Evolutionary conservation across 1,140 invertebrate species (phyloP).

Genomic region (Platorchestia sp.): DNA sequence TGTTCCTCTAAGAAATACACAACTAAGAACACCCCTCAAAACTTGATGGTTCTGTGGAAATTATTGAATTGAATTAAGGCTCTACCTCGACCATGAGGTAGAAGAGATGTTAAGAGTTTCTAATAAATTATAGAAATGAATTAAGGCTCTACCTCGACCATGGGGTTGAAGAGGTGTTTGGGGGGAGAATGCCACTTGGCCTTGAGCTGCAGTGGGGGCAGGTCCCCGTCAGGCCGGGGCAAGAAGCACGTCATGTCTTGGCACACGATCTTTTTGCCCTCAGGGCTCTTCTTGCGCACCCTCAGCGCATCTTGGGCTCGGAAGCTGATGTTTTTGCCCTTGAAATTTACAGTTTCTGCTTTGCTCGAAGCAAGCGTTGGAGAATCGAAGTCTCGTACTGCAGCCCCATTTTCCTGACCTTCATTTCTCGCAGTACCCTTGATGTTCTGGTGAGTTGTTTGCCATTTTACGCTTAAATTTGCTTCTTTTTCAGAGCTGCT

Average conservation of each 20-base stretch:
- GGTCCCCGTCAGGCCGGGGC: neutral
- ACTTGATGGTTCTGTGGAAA: too few species aligned
- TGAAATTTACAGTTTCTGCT: neutral
- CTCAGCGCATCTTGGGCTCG: neutral
- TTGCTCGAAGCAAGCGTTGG: neutral
- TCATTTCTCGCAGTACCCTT: neutral
- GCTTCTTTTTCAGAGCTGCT: neutral
- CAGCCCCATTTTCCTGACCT: neutral
- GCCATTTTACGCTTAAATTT: neutral
- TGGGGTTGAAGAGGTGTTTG: constrained; percentile 85
- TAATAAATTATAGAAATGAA: neutral
- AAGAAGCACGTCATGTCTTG: constrained; percentile 44
- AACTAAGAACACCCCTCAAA: too few species aligned
- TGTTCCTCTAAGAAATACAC: too few species aligned
- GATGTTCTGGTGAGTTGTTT: neutral
- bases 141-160: constrained; percentile 75
- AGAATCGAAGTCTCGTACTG: neutral
- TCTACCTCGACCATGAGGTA: constrained; percentile 81
- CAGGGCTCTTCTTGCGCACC: neutral
- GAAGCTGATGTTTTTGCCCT: neutral
- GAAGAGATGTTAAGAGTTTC: constrained; percentile 86
- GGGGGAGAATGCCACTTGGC: constrained; percentile 80
- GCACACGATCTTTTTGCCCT: neutral
- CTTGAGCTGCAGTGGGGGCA: constrained; percentile 28
- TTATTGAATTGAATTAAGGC: neutral